A percentile compares a stretch with the other conserved stretches of the same genome.
Evolutionary conservation across 2,113 vertebrate genomes (phyloP).

Genomic region (Dasyornis broadbenti): DNA sequence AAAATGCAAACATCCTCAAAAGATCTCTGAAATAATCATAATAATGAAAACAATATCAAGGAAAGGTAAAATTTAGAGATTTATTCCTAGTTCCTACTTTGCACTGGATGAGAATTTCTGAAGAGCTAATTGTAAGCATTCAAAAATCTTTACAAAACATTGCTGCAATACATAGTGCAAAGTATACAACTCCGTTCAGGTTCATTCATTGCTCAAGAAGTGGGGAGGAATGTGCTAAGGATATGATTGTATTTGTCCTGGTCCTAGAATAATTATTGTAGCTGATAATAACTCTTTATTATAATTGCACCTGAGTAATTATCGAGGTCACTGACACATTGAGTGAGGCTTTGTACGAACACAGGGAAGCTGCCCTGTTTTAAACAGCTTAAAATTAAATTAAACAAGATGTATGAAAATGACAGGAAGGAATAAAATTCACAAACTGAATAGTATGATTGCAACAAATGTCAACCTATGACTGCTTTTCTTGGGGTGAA

Average conservation of each 20-base stretch:
- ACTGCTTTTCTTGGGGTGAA: background rate
- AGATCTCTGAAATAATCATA: background rate
- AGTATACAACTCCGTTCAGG: background rate
- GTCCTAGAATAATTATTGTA: constrained; percentile 20
- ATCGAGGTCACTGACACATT: background rate
- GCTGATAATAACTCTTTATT: constrained; percentile 26
- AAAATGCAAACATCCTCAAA: background rate
- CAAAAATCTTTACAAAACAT: background rate
- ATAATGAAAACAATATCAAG: background rate
- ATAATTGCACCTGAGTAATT: constrained; percentile 40
- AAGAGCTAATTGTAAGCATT: background rate
- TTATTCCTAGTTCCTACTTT: background rate
- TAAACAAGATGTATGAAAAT: constrained; percentile 14
- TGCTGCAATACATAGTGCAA: background rate
- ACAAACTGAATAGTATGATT: background rate
- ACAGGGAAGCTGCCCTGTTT: constrained; percentile 2
- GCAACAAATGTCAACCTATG: background rate
- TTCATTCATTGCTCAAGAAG: background rate
- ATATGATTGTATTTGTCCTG: background rate
- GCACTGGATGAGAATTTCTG: background rate
- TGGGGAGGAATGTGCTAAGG: background rate
- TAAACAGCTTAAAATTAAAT: constrained; percentile 27
- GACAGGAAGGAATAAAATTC: background rate
- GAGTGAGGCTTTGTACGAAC: background rate
- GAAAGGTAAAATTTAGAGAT: background rate